phyloP scores from a whole-genome alignment of 2,797 vertebrate genomes.

The Pelobates cultripes region DNA sequence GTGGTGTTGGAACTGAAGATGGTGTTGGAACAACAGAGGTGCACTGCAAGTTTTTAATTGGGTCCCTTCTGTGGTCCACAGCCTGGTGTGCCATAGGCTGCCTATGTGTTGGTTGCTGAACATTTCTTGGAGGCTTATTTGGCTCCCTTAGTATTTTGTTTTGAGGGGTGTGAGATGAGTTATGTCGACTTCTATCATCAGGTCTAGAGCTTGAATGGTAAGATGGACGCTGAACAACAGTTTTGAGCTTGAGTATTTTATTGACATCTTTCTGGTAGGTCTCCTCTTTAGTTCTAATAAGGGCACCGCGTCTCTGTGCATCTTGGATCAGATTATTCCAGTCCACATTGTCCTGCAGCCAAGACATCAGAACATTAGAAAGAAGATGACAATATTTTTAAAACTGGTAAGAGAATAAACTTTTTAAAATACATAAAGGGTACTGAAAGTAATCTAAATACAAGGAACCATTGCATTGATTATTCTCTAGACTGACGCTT shows the following conservation, averaged over 20 bases:
- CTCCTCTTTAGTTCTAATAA: constrained; percentile 69
- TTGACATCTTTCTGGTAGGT: constrained; percentile 67
- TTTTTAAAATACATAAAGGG: too few relatives aligned
- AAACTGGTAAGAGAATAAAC: too few relatives aligned
- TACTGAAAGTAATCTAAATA: too few relatives aligned
- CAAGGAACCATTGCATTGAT: too few relatives aligned
- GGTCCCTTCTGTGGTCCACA: constrained; percentile 1
- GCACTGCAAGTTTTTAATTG: background rate
- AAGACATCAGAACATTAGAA: background rate
- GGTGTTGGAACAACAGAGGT: background rate
- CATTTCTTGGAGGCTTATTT: background rate
- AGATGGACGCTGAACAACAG: constrained; percentile 22
- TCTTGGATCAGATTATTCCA: constrained; percentile 83
- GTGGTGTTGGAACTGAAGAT: background rate
- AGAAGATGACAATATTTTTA: background rate
- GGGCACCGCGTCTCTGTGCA: constrained; percentile 73
- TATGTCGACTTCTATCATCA: background rate
- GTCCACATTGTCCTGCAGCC: constrained; percentile 71
- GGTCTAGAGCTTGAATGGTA: constrained; percentile 15
- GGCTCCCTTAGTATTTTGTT: background rate
- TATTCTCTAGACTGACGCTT: too few relatives aligned
- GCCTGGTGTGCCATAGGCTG: constrained; percentile 20
- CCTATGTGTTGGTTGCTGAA: background rate
- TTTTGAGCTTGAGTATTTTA: constrained; percentile 74
- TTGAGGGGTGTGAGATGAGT: background rate